phyloP scores from a whole-genome alignment of 2,797 vertebrate species.

The Bucorvus abyssinicus region DNA sequence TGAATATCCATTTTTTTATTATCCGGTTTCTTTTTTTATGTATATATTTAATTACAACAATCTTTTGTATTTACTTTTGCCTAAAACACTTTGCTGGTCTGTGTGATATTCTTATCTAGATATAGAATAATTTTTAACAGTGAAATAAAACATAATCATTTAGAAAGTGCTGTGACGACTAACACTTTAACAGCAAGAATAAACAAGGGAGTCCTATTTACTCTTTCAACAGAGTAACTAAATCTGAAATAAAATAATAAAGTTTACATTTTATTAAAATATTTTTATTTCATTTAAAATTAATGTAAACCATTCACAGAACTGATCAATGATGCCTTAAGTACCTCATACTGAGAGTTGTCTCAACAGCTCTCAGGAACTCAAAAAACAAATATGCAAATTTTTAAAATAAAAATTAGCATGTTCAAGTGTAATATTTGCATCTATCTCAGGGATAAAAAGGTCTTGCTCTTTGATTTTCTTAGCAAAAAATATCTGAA shows the following conservation, averaged over 20 bases:
- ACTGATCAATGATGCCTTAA: neutral
- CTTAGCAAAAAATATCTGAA: neutral
- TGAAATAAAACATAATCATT: slow-evolving; percentile 5
- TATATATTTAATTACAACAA: slow-evolving; percentile 34
- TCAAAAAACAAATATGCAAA: neutral
- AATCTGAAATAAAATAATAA: neutral
- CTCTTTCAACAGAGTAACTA: neutral
- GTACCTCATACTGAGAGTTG: neutral
- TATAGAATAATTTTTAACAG: slow-evolving; percentile 33
- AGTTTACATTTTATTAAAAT: neutral
- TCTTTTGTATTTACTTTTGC: slow-evolving; percentile 33
- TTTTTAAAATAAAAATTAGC: neutral
- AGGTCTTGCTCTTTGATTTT: neutral
- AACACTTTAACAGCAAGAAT: neutral
- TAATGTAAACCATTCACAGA: neutral
- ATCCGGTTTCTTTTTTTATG: neutral
- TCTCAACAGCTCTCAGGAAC: neutral
- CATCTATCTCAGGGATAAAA: neutral
- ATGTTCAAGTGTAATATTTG: neutral
- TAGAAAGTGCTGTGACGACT: neutral
- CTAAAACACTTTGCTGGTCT: slow-evolving; percentile 21
- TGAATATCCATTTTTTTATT: slow-evolving; percentile 26
- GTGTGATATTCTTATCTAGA: slow-evolving; percentile 23
- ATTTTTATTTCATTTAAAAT: neutral
- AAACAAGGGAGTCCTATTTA: neutral